Evolutionary conservation across 2,797 vertebrate genomes (phyloP).

Genomic region (Leptodactylus fallax): DNA sequence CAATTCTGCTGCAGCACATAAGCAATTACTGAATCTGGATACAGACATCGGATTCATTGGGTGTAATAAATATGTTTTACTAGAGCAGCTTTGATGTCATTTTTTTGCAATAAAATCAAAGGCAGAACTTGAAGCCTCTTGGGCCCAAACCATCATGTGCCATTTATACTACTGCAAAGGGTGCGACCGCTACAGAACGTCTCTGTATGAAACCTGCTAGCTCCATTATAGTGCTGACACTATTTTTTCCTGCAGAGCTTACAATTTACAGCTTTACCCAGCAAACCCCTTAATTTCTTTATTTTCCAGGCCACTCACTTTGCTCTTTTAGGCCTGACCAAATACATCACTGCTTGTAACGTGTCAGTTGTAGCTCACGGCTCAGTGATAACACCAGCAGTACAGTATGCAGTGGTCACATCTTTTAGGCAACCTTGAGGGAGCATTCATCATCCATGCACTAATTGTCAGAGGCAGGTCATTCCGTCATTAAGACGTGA

Average conservation of each 20-base stretch:
- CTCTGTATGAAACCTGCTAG: not conserved
- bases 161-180: no score
- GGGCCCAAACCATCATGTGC: no score
- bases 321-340: not conserved
- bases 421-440: slow-evolving; percentile 37
- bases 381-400: slow-evolving; percentile 27
- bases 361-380: not conserved
- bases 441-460: slow-evolving; percentile 45
- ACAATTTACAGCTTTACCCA: not conserved
- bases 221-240: not conserved
- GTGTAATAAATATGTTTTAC: not conserved
- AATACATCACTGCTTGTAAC: not conserved
- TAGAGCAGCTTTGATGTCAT: not conserved
- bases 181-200: no score
- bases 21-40: not conserved
- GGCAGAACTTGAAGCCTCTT: not conserved
- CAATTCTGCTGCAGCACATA: not conserved
- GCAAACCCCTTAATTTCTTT: not conserved
- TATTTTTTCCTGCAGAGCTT: not conserved
- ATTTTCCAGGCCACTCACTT: slow-evolving; percentile 1
- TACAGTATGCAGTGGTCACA: slow-evolving; percentile 15
- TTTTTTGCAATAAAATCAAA: not conserved
- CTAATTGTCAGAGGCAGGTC: slow-evolving; percentile 40
- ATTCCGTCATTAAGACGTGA: slow-evolving; percentile 21
- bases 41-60: not conserved